These are phyloP conservation scores for Odontomachus brunneus DNA, from an alignment of 1,140 invertebrate genomes.

Conservation along the genomic window DNA sequence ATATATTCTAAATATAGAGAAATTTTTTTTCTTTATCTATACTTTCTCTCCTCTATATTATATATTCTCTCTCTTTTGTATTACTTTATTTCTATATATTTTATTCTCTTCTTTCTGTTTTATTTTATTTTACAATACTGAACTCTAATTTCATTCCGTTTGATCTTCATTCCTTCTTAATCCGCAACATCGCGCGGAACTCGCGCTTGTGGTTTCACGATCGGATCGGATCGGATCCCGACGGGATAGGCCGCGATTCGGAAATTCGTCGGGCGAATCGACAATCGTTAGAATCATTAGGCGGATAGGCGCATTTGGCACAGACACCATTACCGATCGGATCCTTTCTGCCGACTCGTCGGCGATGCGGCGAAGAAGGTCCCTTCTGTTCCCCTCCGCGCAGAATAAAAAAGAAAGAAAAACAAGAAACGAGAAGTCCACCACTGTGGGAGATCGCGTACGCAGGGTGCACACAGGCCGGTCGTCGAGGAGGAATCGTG, in stretches of 20 bases:
- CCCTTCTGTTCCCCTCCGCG: conserved; percentile 55
- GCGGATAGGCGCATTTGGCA: conserved; percentile 30
- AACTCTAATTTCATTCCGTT: too few species aligned
- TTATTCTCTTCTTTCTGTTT: too few species aligned
- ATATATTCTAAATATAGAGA: too few species aligned
- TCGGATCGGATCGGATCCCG: neutral
- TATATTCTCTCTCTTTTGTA: too few species aligned
- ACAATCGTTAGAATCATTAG: conserved; percentile 46
- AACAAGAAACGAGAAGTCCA: conserved; percentile 26
- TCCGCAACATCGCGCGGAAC: neutral
- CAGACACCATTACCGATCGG: conserved; percentile 48
- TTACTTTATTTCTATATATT: too few species aligned
- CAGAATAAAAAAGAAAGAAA: conserved; percentile 54
- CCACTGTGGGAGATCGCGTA: conserved; percentile 75
- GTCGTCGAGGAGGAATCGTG: conserved; percentile 54
- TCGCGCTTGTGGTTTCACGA: neutral
- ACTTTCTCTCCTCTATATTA: too few species aligned
- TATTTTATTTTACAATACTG: too few species aligned
- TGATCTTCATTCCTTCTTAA: neutral
- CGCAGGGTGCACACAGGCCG: conserved; percentile 64
- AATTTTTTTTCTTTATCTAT: too few species aligned
- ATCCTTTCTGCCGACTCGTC: conserved; percentile 14
- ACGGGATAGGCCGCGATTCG: neutral
- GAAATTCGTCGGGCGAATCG: conserved; percentile 22
- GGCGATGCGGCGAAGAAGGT: conserved; percentile 45